phyloP scores from a whole-genome alignment of 2,113 vertebrate genomes.

The Cryptotis parvus region DNA sequence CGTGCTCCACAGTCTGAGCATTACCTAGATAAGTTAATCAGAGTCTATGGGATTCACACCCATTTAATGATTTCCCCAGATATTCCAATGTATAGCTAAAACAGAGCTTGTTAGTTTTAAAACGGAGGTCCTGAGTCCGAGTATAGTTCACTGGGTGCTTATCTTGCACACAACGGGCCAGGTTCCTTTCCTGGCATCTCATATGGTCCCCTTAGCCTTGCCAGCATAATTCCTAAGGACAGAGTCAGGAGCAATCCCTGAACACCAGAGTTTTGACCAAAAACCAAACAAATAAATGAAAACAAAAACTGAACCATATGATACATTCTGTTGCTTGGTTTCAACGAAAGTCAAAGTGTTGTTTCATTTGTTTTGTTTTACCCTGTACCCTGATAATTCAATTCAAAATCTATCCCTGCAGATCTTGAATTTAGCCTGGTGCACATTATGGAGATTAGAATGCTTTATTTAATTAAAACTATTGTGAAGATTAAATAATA shows the following conservation, averaged over 20 bases:
- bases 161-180: no score
- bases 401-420: constrained; percentile 38
- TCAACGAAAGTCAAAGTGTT: not conserved
- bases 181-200: no score
- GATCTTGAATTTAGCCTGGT: not conserved
- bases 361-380: not conserved
- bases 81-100: not conserved
- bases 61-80: not conserved
- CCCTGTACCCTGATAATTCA: not conserved
- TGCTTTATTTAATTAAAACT: not conserved
- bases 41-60: not conserved
- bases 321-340: not conserved
- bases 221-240: no score
- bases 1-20: not conserved
- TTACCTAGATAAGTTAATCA: not conserved
- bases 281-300: no score
- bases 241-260: no score
- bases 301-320: not conserved
- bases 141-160: no score
- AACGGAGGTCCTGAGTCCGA: no score
- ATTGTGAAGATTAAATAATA: not conserved
- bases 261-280: no score
- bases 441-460: constrained; percentile 1
- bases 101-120: not conserved
- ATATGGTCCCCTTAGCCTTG: no score